Evolutionary conservation across 2,113 vertebrate species (phyloP).

Genomic region (Syngnathus typhle): DNA sequence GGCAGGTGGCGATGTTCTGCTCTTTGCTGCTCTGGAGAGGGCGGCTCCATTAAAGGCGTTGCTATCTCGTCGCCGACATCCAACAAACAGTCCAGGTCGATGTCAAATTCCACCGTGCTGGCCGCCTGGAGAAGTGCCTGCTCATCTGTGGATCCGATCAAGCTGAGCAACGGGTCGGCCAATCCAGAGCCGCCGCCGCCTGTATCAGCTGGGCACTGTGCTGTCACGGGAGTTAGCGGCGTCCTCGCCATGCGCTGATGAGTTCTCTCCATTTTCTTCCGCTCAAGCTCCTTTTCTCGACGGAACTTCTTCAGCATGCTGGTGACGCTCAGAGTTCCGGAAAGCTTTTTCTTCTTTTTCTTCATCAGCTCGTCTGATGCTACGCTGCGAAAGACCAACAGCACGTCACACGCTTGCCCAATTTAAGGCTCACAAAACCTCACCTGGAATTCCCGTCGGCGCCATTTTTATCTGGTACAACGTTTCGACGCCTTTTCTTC

Average conservation of each 20-base stretch:
- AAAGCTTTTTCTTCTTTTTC: slow-evolving; percentile 80
- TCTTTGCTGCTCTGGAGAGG: not conserved
- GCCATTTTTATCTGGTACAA: slow-evolving; percentile 66
- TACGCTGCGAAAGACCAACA: not conserved
- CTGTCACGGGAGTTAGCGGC: not conserved
- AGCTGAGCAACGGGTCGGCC: slow-evolving; percentile 76
- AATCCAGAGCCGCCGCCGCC: slow-evolving; percentile 34
- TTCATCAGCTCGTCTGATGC: slow-evolving; percentile 50
- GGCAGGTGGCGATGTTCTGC: not conserved
- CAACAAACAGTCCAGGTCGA: slow-evolving; percentile 80
- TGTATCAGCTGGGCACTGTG: slow-evolving; percentile 48
- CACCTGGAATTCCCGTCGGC: slow-evolving; percentile 77
- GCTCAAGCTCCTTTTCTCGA: slow-evolving; percentile 79
- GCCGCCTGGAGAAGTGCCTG: slow-evolving; percentile 81
- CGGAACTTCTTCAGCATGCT: slow-evolving; percentile 90
- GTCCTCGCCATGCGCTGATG: not conserved
- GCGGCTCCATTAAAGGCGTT: slow-evolving; percentile 12
- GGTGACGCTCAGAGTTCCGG: slow-evolving; percentile 74
- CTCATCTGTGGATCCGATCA: slow-evolving; percentile 78
- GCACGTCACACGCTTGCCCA: not conserved
- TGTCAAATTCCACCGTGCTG: slow-evolving; percentile 78
- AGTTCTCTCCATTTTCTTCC: slow-evolving; percentile 58
- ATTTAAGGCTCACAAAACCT: slow-evolving; percentile 28
- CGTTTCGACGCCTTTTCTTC: slow-evolving; percentile 77
- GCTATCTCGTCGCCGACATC: slow-evolving; percentile 52